Evolutionary conservation across 2,797 vertebrate species (phyloP).

Genomic region (Benthosema pterotum): DNA sequence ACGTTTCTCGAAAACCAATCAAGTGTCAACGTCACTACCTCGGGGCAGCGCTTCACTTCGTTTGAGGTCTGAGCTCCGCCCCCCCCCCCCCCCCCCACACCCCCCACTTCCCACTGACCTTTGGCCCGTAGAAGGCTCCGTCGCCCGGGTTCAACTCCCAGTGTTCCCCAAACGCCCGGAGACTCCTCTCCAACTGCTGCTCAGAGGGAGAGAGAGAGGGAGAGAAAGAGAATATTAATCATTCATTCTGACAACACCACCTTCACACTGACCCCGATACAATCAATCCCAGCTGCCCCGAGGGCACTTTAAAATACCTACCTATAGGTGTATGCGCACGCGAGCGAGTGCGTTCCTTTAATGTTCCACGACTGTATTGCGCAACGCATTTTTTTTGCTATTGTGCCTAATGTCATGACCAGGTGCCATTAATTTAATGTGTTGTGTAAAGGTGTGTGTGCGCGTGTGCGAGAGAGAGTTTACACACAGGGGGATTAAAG

Average conservation of each 20-base stretch:
- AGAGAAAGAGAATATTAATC: constrained; percentile 1
- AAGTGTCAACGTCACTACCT: too few species aligned
- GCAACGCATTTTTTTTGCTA: too few species aligned
- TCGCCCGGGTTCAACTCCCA: constrained; percentile 92
- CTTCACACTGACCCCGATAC: background rate
- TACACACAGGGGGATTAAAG: constrained; percentile 1
- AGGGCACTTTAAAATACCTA: too few species aligned
- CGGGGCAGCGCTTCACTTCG: too few species aligned
- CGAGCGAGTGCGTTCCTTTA: constrained; percentile 7
- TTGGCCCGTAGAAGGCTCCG: constrained; percentile 94
- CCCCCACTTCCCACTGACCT: constrained; percentile 78
- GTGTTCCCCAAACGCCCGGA: constrained; percentile 83
- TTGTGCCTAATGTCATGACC: too few species aligned
- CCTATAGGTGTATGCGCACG: constrained; percentile 1
- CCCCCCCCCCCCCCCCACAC: constrained; percentile 76
- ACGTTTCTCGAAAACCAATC: too few species aligned
- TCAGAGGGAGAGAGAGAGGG: constrained; percentile 25
- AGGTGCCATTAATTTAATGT: too few species aligned
- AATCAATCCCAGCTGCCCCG: too few species aligned
- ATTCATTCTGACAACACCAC: background rate
- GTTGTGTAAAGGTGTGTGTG: too few species aligned
- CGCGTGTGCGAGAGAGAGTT: constrained; percentile 2
- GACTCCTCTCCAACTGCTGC: constrained; percentile 85
- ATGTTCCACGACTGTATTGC: too few species aligned
- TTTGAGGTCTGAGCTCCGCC: background rate